Evolutionary conservation across 2,797 vertebrate species (phyloP), one percentile per base, ranked within the genome.

Genomic region (Betta splendens): DNA sequence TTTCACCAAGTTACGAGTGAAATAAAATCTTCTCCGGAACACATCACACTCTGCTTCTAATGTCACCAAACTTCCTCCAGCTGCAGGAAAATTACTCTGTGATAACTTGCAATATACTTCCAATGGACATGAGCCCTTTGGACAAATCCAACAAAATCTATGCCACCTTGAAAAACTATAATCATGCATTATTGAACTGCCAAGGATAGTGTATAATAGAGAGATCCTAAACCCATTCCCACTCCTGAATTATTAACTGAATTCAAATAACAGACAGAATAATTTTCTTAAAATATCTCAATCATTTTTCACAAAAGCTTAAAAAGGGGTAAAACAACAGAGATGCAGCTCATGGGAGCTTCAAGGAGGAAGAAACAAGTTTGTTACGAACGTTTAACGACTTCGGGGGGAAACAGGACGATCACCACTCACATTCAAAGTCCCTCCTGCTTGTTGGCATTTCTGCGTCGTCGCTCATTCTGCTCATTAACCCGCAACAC

Each of bases 241-340:
- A 83, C 70, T 70, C 58, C 39, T 93, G 85, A 93, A 93, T 92
- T 90, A 92, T 93, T 93, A 66, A 93, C 81, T 76, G 89, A 83
- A 92, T 91, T 93, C 92, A 91, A 92, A 92, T 93, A 93, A 92
- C 91, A 93, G 89, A 92, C 90, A 87, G 89, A 90, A 92, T 91
- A 65, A 92, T 92, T 91, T 93, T 92, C 91, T 92, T 93, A 91
- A 93, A 93, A 93, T 93, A 93, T 88, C 92, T 91, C 89, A 91
- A 93, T 92, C 87, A 92, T 93, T 93, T 92, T 90, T 92, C 91
- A 93, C 79, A 64, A 46, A 64, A 55, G 36, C 58, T 64, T 64
- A 77, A 82, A 76, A 83, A 49, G 65, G 66, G 60, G 53, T 85
- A 77, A 89, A 89, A 89, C 87, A 90, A 89, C 85, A 79, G 50